phyloP scores from a whole-genome alignment of 2,888 invertebrate genomes.

The Hipparchia semele region DNA sequence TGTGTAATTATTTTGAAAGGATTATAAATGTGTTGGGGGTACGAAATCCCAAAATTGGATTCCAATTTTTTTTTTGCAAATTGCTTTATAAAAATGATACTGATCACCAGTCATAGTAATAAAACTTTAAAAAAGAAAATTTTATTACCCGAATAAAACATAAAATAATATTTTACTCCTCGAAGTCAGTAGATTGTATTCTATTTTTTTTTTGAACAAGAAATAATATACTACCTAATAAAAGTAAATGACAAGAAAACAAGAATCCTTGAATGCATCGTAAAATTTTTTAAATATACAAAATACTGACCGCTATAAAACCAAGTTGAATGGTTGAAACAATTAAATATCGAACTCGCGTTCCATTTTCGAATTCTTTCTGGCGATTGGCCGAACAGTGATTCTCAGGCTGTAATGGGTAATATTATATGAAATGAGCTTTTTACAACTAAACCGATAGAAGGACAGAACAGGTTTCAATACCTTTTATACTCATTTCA shows the following conservation, averaged over 20 bases:
- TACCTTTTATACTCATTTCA: constrained; percentile 71
- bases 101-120: not conserved
- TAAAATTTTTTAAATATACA: constrained; percentile 30
- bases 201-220: not conserved
- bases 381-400: constrained; percentile 71
- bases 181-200: not conserved
- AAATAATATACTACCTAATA: constrained; percentile 1
- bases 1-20: constrained; percentile 15
- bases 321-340: constrained; percentile 67
- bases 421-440: constrained; percentile 80
- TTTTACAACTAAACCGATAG: constrained; percentile 80
- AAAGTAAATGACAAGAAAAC: constrained; percentile 14
- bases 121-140: not conserved
- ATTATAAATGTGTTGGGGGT: constrained; percentile 10
- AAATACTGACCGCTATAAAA: constrained; percentile 52
- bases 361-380: constrained; percentile 72
- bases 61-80: constrained; percentile 6
- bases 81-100: not conserved
- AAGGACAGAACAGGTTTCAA: constrained; percentile 73
- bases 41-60: not conserved
- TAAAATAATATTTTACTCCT: no score
- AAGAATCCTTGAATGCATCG: constrained; percentile 25
- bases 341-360: constrained; percentile 77
- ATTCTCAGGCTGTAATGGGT: constrained; percentile 79
- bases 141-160: not conserved